Percentiles rank a stretch among this genome's conserved stretches.
phyloP scores from a whole-genome alignment of 2,888 invertebrate species.

The Xiphydria camelus region DNA sequence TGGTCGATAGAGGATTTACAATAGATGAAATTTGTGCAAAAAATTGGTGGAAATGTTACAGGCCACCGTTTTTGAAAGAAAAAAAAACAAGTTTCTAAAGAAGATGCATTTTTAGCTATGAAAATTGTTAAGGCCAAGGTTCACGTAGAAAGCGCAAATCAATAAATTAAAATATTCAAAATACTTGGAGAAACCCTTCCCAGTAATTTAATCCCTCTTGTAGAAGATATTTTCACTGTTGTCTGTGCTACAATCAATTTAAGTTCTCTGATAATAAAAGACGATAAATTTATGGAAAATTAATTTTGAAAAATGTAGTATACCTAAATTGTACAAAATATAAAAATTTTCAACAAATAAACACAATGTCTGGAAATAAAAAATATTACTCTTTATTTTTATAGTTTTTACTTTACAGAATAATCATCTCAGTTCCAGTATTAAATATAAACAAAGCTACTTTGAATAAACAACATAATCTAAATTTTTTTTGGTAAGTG shows the following conservation, averaged over 20 bases:
- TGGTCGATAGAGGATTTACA: no score
- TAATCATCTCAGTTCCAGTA: no score
- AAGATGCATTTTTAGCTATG: background rate
- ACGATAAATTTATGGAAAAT: slow-evolving; percentile 14
- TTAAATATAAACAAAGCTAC: no score
- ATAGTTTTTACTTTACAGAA: no score
- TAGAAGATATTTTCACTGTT: slow-evolving; percentile 16
- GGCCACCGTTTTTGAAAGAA: slow-evolving; percentile 22
- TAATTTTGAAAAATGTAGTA: no score
- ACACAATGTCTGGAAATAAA: no score
- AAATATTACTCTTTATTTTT: no score
- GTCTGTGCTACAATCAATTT: slow-evolving; percentile 15
- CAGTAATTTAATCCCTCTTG: background rate
- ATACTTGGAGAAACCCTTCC: slow-evolving; percentile 1
- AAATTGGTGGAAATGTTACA: slow-evolving; percentile 13
- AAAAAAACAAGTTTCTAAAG: slow-evolving; percentile 15
- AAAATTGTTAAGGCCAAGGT: slow-evolving; percentile 13
- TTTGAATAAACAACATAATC: no score
- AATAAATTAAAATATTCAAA: no score
- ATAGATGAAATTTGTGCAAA: slow-evolving; percentile 4
- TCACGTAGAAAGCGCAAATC: slow-evolving; percentile 13
- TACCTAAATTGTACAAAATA: no score
- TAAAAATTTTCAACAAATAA: no score
- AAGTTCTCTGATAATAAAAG: slow-evolving; percentile 10
- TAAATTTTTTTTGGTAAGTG: no score